These are phyloP conservation scores for Lepidostoma basale DNA, from an alignment of 1,140 invertebrate genomes.

Conservation along the genomic window DNA sequence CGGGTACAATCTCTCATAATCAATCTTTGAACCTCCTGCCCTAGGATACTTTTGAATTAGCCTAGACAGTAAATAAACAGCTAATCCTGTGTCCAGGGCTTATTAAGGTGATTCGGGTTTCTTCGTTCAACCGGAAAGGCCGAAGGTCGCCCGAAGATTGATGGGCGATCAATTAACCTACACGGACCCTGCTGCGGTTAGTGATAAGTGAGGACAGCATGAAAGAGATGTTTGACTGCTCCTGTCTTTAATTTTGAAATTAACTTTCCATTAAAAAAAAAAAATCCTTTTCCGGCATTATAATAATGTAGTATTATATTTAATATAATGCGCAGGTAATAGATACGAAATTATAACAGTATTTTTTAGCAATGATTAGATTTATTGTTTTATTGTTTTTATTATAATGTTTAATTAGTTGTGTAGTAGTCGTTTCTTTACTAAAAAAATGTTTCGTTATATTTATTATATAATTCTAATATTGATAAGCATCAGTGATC, in stretches of 20 bases:
- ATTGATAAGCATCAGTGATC: too few relatives aligned
- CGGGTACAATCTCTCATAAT: conserved; percentile 9
- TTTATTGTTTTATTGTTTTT: too few relatives aligned
- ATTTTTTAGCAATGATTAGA: too few relatives aligned
- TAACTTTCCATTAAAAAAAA: neutral
- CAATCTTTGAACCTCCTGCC: neutral
- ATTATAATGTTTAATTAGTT: too few relatives aligned
- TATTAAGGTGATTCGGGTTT: conserved; percentile 10
- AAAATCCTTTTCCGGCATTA: neutral
- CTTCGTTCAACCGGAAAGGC: neutral
- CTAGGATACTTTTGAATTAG: conserved; percentile 1
- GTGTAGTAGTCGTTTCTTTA: too few relatives aligned
- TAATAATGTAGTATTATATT: neutral
- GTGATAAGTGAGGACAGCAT: conserved; percentile 22
- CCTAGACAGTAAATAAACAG: neutral
- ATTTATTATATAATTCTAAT: too few relatives aligned
- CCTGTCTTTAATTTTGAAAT: too few relatives aligned
- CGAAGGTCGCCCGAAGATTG: conserved; percentile 3
- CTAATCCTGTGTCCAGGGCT: neutral
- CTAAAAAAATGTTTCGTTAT: too few relatives aligned
- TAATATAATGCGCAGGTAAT: neutral
- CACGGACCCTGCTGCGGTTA: neutral
- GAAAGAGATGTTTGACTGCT: too few relatives aligned
- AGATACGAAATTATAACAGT: too few relatives aligned
- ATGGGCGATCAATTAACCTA: conserved; percentile 30